A percentile compares a stretch with the other conserved stretches of the same genome.
phyloP scores from a whole-genome alignment of 2,797 vertebrate species.

The Sphaeramia orbicularis region DNA sequence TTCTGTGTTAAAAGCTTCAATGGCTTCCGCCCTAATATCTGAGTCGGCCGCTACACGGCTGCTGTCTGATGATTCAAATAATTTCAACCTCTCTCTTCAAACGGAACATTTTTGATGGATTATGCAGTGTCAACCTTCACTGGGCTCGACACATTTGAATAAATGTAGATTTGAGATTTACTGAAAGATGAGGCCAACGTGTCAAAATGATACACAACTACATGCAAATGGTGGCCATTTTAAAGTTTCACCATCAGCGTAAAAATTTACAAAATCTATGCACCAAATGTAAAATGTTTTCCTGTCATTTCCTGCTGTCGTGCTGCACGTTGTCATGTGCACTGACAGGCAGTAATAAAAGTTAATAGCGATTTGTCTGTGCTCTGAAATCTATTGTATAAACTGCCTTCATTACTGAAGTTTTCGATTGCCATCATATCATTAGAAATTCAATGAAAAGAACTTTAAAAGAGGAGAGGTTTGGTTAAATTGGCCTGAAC shows the following conservation, averaged over 20 bases:
- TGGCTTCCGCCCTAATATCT: constrained; percentile 36
- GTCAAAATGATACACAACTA: constrained; percentile 79
- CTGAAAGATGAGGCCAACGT: constrained; percentile 75
- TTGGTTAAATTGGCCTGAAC: constrained; percentile 68
- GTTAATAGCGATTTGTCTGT: constrained; percentile 49
- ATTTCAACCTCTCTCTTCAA: constrained; percentile 66
- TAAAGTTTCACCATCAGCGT: constrained; percentile 32
- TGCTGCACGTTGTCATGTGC: constrained; percentile 19
- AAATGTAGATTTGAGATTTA: constrained; percentile 81
- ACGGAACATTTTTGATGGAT: constrained; percentile 79
- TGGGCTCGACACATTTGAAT: constrained; percentile 74
- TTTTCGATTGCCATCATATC: constrained; percentile 56
- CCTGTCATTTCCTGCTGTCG: constrained; percentile 47
- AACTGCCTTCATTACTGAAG: constrained; percentile 49
- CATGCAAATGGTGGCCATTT: constrained; percentile 70
- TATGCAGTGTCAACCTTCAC: constrained; percentile 76
- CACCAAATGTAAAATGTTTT: constrained; percentile 32
- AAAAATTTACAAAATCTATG: constrained; percentile 38
- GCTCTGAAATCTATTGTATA: constrained; percentile 36
- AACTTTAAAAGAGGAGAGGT: constrained; percentile 58
- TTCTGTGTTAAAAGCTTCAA: constrained; percentile 48
- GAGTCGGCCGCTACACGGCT: constrained; percentile 38
- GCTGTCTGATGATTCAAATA: constrained; percentile 76
- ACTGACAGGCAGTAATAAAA: constrained; percentile 53
- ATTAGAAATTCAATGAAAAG: constrained; percentile 59